These are phyloP conservation scores for Hirtodrosophila trivittata DNA, from an alignment of 2,888 invertebrate genomes.

Conservation along the genomic window DNA sequence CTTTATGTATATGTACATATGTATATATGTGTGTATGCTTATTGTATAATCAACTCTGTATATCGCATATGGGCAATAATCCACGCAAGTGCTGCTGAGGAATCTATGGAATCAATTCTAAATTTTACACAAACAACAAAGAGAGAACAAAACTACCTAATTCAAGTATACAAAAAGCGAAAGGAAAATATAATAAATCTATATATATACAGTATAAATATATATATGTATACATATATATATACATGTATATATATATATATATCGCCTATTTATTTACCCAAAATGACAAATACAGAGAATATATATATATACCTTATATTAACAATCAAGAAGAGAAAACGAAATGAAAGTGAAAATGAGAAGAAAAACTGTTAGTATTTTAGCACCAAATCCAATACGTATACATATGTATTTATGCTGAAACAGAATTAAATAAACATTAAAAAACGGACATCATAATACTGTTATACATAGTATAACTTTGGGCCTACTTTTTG, in stretches of 20 bases:
- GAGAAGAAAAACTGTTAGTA: slow-evolving; percentile 79
- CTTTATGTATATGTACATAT: slow-evolving; percentile 40
- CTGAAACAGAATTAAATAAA: slow-evolving; percentile 48
- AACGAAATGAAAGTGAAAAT: too few species aligned
- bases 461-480: too few species aligned
- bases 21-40: slow-evolving; percentile 32
- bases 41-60: slow-evolving; percentile 54
- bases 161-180: slow-evolving; percentile 59
- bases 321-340: too few species aligned
- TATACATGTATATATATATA: too few species aligned
- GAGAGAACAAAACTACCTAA: slow-evolving; percentile 63
- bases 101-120: slow-evolving; percentile 65
- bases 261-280: too few species aligned
- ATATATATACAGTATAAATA: too few species aligned
- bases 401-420: slow-evolving; percentile 66
- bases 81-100: slow-evolving; percentile 79
- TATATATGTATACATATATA: too few species aligned
- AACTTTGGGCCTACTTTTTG: too few species aligned
- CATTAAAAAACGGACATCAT: slow-evolving; percentile 19
- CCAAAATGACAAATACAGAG: too few species aligned
- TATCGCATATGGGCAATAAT: slow-evolving; percentile 61
- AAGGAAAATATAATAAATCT: slow-evolving; percentile 37
- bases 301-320: too few species aligned
- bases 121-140: slow-evolving; percentile 65
- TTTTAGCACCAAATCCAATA: slow-evolving; percentile 81